Base-by-base conservation (phyloP, 1,140 invertebrate genomes). In the Gonatopus flavifemur region DNA sequence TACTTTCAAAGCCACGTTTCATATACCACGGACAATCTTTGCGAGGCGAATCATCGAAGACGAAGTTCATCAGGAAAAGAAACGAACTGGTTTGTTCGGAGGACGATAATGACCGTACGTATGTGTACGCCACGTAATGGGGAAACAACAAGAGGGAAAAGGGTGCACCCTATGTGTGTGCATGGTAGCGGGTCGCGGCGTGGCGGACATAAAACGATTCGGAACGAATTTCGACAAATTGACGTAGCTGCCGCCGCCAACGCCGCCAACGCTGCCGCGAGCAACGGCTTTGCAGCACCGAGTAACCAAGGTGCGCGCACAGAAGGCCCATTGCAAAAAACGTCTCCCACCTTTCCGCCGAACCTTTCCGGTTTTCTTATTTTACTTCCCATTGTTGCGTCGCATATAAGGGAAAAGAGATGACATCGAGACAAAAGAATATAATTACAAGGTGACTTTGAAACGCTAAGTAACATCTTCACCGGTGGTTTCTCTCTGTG, bases 151-250 rank as follows among this genome's bases (percentile, higher is more conserved):
- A n/a, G n/a, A n/a, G n/a, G n/a, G n/a, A n/a, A n/a, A n/a, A n/a
- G n/a, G n/a, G 28, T 42, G 43, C 44, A 57, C 50, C 35, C 39
- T 43, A 52, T 73, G 71, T 72, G 71, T 74, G 69, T 69, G 68
- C 59, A 74, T 70, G 68, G 72, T 74, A 74, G 70, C 70, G 58
- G 63, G 57, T 66, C 64, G 64, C 66, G 59, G 65, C 63, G 64
- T 67, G 62, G 64, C 68, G 66, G 59, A 69, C 73, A 74, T 76
- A 77, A 77, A 76, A 77, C 71, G 70, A 77, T 73, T 74, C 74
- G 75, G 74, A 77, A 77, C 75, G 75, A 77, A 77, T 76, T 75
- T 74, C 71, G 74, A 76, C 75, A 76, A 77, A 77, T 77, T 77
- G 75, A 75, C 71, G 70, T 64, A 52, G 61, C 48, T 62, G 59